These are phyloP conservation scores for Barnardius zonarius DNA, from an alignment of 2,113 vertebrate genomes.

Conservation along the genomic window DNA sequence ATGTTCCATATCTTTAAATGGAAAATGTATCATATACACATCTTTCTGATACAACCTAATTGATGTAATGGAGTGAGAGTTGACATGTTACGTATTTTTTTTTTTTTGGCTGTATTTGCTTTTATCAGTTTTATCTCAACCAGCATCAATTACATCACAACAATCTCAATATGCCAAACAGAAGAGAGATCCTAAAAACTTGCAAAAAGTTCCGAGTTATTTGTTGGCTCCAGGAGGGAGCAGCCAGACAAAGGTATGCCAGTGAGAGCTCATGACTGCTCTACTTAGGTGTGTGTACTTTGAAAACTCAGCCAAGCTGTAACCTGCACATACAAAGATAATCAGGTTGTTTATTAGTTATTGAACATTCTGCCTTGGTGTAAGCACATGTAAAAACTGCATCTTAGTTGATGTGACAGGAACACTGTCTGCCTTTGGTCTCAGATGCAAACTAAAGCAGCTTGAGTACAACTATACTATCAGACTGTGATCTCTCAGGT, in stretches of 20 bases:
- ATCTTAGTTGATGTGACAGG: not conserved
- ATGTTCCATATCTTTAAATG: not conserved
- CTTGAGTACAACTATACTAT: rapidly evolving
- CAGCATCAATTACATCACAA: not conserved
- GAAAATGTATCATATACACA: not conserved
- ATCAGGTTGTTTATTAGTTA: not conserved
- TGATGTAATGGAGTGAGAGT: not conserved
- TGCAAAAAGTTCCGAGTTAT: not conserved
- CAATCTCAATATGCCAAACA: not conserved
- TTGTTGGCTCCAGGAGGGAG: not conserved
- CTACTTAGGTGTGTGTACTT: not conserved
- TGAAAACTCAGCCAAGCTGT: not conserved
- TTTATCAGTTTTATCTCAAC: not conserved
- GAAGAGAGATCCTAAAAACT: not conserved
- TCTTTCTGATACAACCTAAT: not conserved
- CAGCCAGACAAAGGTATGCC: not conserved
- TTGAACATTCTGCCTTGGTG: not conserved
- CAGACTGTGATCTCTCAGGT: not conserved
- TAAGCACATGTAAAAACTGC: not conserved
- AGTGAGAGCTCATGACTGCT: not conserved
- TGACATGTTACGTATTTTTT: not conserved
- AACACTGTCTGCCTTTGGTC: not conserved
- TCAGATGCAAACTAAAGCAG: not conserved
- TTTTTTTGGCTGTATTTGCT: not conserved
- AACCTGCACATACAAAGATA: not conserved